Percentiles rank a stretch among this genome's conserved stretches.
Evolutionary conservation across 2,888 invertebrate species (phyloP).

Genomic region (Synergus itoensis): DNA sequence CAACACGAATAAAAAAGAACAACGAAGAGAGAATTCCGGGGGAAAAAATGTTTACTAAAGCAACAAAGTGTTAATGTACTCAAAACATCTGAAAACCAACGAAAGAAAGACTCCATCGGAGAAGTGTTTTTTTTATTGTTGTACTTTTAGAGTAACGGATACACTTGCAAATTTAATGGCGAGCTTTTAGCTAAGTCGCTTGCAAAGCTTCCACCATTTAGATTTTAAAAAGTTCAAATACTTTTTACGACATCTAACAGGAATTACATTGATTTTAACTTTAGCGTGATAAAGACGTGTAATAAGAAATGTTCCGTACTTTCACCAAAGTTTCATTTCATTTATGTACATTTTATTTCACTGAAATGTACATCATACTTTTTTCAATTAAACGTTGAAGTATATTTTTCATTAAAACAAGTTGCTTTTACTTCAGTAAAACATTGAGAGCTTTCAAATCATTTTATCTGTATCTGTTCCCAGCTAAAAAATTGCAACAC

Average conservation of each 20-base stretch:
- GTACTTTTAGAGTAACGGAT: constrained; percentile 10
- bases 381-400: too few relatives aligned
- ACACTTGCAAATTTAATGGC: constrained; percentile 21
- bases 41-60: constrained; percentile 15
- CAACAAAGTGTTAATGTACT: constrained; percentile 39
- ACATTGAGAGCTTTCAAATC: neutral
- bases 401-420: too few relatives aligned
- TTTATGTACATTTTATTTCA: too few relatives aligned
- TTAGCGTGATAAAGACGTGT: too few relatives aligned
- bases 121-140: neutral
- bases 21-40: neutral
- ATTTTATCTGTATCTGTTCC: too few relatives aligned
- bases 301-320: too few relatives aligned
- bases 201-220: neutral
- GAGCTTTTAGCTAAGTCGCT: neutral
- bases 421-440: neutral
- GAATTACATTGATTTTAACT: too few relatives aligned
- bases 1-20: constrained; percentile 10
- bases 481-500: too few relatives aligned
- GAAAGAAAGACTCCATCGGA: neutral
- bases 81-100: constrained; percentile 12
- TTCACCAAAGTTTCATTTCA: too few relatives aligned
- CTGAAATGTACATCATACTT: too few relatives aligned
- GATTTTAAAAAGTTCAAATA: neutral
- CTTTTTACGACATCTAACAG: neutral